Percentiles rank a stretch among this genome's conserved stretches.
These are phyloP conservation scores for Himalopsyche tibetana DNA, from an alignment of 2,888 invertebrate species.

Conservation along the genomic window DNA sequence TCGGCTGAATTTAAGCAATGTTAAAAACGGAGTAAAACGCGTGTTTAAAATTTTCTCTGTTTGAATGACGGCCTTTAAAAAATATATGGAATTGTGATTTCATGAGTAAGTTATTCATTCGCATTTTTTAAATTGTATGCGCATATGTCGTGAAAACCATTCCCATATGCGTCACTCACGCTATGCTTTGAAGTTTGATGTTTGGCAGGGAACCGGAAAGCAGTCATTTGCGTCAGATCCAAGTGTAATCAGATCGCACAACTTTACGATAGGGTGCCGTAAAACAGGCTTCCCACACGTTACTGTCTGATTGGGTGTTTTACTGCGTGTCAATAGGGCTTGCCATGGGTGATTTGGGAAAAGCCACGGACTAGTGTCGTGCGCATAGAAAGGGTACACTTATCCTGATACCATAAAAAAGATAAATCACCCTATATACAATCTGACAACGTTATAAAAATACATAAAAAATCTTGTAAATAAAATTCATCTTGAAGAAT, in stretches of 20 bases:
- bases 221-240: constrained; percentile 42
- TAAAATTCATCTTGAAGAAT: no score
- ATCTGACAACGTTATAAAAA: no score
- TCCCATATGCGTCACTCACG: constrained; percentile 34
- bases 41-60: background rate
- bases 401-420: constrained; percentile 17
- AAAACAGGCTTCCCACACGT: constrained; percentile 40
- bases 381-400: background rate
- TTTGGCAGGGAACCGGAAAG: constrained; percentile 27
- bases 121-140: background rate
- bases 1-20: background rate
- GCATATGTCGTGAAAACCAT: background rate
- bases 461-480: no score
- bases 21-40: background rate
- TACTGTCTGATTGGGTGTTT: constrained; percentile 49
- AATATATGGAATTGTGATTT: background rate
- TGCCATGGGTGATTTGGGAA: constrained; percentile 46
- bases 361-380: constrained; percentile 31
- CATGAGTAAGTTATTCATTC: constrained; percentile 11
- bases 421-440: background rate
- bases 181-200: constrained; percentile 22
- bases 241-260: constrained; percentile 40
- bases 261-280: constrained; percentile 42
- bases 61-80: background rate
- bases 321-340: constrained; percentile 50